Conservation (phyloP, 1,140 invertebrate genomes). For the Hyles euphorbiae region DNA sequence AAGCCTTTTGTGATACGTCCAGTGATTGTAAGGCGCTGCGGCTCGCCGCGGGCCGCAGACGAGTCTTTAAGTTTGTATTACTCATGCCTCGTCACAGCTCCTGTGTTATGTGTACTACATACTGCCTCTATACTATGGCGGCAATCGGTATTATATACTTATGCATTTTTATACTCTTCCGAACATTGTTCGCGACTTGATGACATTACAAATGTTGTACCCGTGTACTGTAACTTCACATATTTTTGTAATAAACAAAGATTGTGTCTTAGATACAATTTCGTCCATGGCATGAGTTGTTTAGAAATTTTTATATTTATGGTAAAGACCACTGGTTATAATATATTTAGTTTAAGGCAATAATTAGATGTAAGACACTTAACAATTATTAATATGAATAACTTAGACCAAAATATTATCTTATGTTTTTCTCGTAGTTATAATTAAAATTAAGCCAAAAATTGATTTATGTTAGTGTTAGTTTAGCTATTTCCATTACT, state of each 20-base stretch:
- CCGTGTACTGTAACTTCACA: too few species aligned
- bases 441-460: constrained; percentile 73
- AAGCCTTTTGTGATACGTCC: constrained; percentile 72
- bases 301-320: constrained; percentile 27
- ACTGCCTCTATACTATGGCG: too few species aligned
- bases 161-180: too few species aligned
- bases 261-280: too few species aligned
- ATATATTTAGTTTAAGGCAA: constrained; percentile 61
- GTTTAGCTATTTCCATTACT: constrained; percentile 50
- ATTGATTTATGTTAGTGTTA: constrained; percentile 68
- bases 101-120: neutral
- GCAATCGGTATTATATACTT: too few species aligned
- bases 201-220: too few species aligned
- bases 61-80: constrained; percentile 14
- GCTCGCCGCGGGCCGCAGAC: constrained; percentile 9
- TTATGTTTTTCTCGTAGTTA: constrained; percentile 69
- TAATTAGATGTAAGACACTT: constrained; percentile 71
- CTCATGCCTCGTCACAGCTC: constrained; percentile 28
- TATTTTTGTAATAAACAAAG: too few species aligned
- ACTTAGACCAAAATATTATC: constrained; percentile 74
- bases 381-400: constrained; percentile 68
- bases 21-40: constrained; percentile 40
- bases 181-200: too few species aligned
- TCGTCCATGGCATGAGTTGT: constrained; percentile 41
- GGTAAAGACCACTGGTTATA: constrained; percentile 50